Conservation (phyloP, 2,797 vertebrate genomes). For the Simalia tracyae region DNA sequence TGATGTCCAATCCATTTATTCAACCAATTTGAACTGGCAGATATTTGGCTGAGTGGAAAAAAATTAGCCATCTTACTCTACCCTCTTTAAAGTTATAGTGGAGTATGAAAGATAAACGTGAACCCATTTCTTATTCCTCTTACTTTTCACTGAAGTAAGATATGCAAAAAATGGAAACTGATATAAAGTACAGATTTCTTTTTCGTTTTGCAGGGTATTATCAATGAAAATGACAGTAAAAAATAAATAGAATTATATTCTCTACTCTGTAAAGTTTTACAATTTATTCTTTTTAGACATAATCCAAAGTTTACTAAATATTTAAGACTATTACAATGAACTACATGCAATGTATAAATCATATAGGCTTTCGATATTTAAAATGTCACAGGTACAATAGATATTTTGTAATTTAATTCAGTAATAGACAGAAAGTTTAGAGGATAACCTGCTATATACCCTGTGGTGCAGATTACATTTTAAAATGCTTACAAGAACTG, state of each 20-base stretch:
- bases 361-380: no score
- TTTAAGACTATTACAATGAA: no score
- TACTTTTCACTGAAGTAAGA: not conserved
- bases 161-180: not conserved
- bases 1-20: not conserved
- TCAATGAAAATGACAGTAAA: not conserved
- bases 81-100: not conserved
- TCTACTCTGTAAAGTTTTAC: no score
- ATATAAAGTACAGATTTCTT: not conserved
- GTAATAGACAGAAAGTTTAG: not conserved
- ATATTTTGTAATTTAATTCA: not conserved
- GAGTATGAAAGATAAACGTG: not conserved
- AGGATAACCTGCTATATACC: not conserved
- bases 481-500: not conserved
- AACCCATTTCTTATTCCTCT: not conserved
- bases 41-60: not conserved
- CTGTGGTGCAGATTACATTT: not conserved
- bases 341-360: no score
- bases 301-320: no score
- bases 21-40: not conserved
- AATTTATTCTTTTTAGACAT: no score
- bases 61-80: not conserved
- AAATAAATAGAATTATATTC: not conserved
- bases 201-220: not conserved
- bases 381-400: no score